Base-by-base conservation (phyloP, 1,140 invertebrate genomes). In the Mactra quadrangularis region DNA sequence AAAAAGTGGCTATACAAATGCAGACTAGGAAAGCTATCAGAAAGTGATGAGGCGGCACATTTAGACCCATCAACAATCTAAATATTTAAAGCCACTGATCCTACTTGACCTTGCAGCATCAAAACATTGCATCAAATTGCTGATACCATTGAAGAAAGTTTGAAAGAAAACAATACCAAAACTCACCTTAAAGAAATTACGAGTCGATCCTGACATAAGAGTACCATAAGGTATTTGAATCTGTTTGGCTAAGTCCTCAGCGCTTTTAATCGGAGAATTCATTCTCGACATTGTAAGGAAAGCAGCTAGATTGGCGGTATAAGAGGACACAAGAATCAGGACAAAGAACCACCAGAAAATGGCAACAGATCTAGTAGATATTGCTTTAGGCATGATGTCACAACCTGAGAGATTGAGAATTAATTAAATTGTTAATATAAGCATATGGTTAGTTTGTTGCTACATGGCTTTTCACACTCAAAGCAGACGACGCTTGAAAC, bases 301-400 rank as follows among this genome's bases (percentile, higher is more conserved):
- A 29, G 91, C 91, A 19, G 91, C 90, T 50, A 92, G 82, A 84
- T 92, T 92, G 52, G 91, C 91, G 52, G 91, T 93, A 84, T 93
- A 93, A 25, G 92, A 93, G 11, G 92, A 92, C 52, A 93, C 91
- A 55, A 93, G 88, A 82, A 93, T 93, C 25, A 93, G 83, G 3
- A 91, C 92, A 83, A 93, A 93, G 70, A 93, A 93, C 89, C 91
- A 93, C 93, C 92, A 93, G 0, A 98, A 97, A 66, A 96, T 96
- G 11, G 97, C 98, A 0, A 99, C 98, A 87, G 99, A 98, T 22
- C 90, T 77, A 0, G 88, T 89, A n/a, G 90, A 91, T 17, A 90
- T 83, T 50, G 89, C 91, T 70, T 91, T 92, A 77, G 50, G 82
- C 59, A 74, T 66, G 41, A 72, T 64, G 55, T 82, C 68, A 33